A percentile compares a stretch with the other conserved stretches of the same genome.
phyloP scores from a whole-genome alignment of 2,888 invertebrate genomes.

The Opisthograptis luteolata region DNA sequence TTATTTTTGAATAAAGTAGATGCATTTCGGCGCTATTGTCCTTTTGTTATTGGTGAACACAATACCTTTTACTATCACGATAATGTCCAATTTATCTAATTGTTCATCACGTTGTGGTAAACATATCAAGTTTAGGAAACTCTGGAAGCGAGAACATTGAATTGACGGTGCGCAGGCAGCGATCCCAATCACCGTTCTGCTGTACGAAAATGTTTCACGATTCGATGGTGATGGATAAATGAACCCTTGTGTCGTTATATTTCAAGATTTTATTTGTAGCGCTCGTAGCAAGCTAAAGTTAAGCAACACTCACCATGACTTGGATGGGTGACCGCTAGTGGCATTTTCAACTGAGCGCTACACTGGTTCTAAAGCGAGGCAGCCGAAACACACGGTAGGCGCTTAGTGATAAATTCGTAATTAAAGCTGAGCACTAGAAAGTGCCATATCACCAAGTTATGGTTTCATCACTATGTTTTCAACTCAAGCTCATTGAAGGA shows the following conservation, averaged over 20 bases:
- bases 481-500: no score
- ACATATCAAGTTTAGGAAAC: slow-evolving; percentile 71
- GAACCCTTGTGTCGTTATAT: slow-evolving; percentile 14
- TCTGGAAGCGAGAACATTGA: slow-evolving; percentile 63
- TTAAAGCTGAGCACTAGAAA: no score
- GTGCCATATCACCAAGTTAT: no score
- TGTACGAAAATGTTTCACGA: slow-evolving; percentile 67
- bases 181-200: slow-evolving; percentile 71
- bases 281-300: not conserved
- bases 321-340: no score
- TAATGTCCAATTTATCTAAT: slow-evolving; percentile 26
- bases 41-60: not conserved
- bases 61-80: slow-evolving; percentile 3
- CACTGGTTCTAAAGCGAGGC: no score
- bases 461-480: no score
- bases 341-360: no score
- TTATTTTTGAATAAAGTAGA: not conserved
- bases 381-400: no score
- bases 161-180: slow-evolving; percentile 74
- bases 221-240: slow-evolving; percentile 49
- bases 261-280: not conserved
- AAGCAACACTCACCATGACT: no score
- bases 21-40: not conserved
- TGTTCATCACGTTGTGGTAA: slow-evolving; percentile 71
- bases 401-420: no score